Conservation (phyloP, 1,140 invertebrate genomes). For the Drosophila quadrilineata region DNA sequence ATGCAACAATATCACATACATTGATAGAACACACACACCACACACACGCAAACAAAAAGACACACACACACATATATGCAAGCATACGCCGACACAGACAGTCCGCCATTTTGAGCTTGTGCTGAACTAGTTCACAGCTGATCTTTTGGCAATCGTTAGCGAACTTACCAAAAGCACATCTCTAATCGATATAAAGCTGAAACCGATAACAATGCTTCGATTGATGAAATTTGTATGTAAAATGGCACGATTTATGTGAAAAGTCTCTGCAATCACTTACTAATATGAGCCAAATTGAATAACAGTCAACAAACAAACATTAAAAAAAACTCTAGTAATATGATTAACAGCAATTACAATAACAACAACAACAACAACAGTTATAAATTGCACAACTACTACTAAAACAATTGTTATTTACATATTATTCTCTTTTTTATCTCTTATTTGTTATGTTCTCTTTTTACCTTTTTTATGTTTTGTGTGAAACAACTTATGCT, state of each 20-base stretch:
- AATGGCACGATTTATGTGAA: constrained; percentile 16
- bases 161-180: neutral
- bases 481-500: constrained; percentile 63
- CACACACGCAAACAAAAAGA: constrained; percentile 3
- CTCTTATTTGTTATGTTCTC: constrained; percentile 79
- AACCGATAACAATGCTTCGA: neutral
- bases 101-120: neutral
- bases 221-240: constrained; percentile 22
- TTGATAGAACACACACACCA: constrained; percentile 2
- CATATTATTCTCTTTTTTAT: constrained; percentile 70
- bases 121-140: constrained; percentile 5
- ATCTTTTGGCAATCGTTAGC: neutral
- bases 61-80: constrained; percentile 7
- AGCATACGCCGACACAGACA: constrained; percentile 6
- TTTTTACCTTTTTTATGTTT: constrained; percentile 78
- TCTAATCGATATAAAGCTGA: neutral
- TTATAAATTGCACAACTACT: constrained; percentile 50
- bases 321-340: too few relatives aligned
- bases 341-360: neutral
- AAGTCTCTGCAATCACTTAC: constrained; percentile 9
- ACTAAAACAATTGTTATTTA: constrained; percentile 65
- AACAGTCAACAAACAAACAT: constrained; percentile 13
- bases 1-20: constrained; percentile 11
- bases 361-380: constrained; percentile 29
- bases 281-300: constrained; percentile 14